Evolutionary conservation across 2,113 vertebrate species (phyloP), one percentile per base, ranked within the genome.

Genomic region (Arizona elegans): DNA sequence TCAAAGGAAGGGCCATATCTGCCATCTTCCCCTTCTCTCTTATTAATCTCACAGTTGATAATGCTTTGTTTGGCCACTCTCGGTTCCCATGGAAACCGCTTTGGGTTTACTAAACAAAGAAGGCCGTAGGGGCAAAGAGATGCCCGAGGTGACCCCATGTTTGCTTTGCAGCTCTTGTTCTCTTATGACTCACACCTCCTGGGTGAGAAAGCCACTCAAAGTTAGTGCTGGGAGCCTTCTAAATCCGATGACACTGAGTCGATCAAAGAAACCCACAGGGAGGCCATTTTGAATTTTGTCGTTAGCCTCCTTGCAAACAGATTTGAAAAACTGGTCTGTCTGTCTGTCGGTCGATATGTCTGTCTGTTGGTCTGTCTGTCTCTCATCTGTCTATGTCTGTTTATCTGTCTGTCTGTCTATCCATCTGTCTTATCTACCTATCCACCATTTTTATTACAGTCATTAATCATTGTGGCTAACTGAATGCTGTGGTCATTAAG

Each of bases 11-110:
- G 0, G 23, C 88, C 94, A 87, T 92, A 17, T 75, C 0, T 47
- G 43, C 43, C 43, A 47, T 47, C 8, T 89, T 90, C 23, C 29
- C 90, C 53, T 10, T 6, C 29, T 13, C 65, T 24, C 17, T 56
- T 47, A 0, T 0, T 85, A 17, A 91, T 91, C 93, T 0, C 0
- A 38, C 75, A 1, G 56, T 29, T 0, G 0, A 52, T n/a, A 54
- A 59, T 0, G 15, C 9, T 33, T 91, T 0, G 11, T 47, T 33
- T 4, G 8, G 56, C 15, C 56, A 43, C 15, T 23, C 53, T 52
- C 12, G 23, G 62, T 91, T 93, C 92, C 10, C 91, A 58, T 86
- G 47, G 23, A 0, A 50, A 54, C 62, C 0, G 55, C 1, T 89
- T 33, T 21, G 0, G 0, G 2, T 0, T 75, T 33, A 89, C 2